These are phyloP conservation scores for Achroia grisella DNA, from an alignment of 1,140 invertebrate genomes.

Conservation along the genomic window DNA sequence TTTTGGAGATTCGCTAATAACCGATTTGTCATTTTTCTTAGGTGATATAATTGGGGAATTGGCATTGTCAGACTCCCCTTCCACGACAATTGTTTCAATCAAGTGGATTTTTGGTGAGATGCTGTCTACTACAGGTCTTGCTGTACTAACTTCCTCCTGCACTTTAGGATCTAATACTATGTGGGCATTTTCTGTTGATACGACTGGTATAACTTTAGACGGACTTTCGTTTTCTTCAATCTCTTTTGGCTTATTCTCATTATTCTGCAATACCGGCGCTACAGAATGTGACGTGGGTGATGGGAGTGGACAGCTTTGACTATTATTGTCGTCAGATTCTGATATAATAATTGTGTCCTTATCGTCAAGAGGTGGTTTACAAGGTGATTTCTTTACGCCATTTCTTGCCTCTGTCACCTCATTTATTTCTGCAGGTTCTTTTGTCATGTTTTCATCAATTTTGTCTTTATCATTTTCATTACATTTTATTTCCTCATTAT, in stretches of 20 bases:
- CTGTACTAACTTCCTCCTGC: conserved; percentile 29
- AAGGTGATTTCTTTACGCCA: conserved; percentile 41
- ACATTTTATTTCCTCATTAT: conserved; percentile 17
- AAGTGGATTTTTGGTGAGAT: conserved; percentile 44
- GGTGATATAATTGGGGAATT: conserved; percentile 42
- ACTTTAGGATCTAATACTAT: conserved; percentile 58
- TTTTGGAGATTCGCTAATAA: conserved; percentile 51
- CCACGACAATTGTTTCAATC: conserved; percentile 58
- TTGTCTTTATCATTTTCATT: conserved; percentile 11
- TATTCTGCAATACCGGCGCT: conserved; percentile 26
- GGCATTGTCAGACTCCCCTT: conserved; percentile 51
- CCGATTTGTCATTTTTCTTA: conserved; percentile 54
- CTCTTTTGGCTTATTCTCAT: conserved; percentile 42
- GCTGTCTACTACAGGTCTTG: conserved; percentile 39
- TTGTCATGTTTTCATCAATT: conserved; percentile 11
- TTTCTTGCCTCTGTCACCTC: conserved; percentile 34
- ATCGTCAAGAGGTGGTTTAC: conserved; percentile 45
- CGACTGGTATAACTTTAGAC: conserved; percentile 58
- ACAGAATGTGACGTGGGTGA: conserved; percentile 48
- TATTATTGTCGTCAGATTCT: conserved; percentile 70
- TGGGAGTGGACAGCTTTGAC: conserved; percentile 62
- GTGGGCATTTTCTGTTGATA: conserved; percentile 64
- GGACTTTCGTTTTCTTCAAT: conserved; percentile 47
- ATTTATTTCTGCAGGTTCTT: conserved; percentile 21
- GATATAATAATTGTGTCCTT: conserved; percentile 72